Conservation (phyloP, 2,797 vertebrate genomes). For the Acanthurus leucopareius region DNA sequence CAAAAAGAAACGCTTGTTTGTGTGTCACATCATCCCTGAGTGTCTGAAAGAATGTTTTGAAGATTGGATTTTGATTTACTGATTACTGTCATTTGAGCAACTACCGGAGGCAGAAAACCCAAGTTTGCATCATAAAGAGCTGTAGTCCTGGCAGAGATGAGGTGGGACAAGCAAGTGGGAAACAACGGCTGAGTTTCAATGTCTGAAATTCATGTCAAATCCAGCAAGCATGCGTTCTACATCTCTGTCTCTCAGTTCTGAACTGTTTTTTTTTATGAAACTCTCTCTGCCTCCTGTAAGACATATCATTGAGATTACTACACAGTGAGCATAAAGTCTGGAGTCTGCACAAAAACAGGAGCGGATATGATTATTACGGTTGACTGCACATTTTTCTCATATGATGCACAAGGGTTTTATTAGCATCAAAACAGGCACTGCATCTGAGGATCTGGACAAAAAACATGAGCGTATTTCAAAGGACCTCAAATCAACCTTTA, state of each 20-base stretch:
- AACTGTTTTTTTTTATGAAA: too few species aligned
- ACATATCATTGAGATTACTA: not conserved
- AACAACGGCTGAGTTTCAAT: not conserved
- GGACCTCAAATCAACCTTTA: constrained; percentile 3
- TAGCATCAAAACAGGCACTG: not conserved
- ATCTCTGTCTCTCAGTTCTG: too few species aligned
- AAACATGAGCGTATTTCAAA: not conserved
- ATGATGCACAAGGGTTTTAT: constrained; percentile 7
- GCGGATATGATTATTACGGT: not conserved
- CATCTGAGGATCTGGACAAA: not conserved
- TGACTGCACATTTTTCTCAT: constrained; percentile 10
- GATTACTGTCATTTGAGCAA: not conserved
- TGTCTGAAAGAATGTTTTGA: not conserved
- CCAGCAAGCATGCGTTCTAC: not conserved
- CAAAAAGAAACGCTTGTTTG: not conserved
- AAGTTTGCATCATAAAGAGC: not conserved
- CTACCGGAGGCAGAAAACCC: not conserved
- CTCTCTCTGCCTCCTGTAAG: not conserved
- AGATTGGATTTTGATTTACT: not conserved
- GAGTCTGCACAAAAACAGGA: not conserved
- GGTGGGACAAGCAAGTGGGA: not conserved
- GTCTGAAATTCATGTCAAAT: not conserved
- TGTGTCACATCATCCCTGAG: not conserved
- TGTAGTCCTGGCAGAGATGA: not conserved
- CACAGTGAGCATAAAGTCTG: not conserved